Base-by-base conservation (phyloP, 2,888 invertebrate genomes). In the Epinotia nisella region DNA sequence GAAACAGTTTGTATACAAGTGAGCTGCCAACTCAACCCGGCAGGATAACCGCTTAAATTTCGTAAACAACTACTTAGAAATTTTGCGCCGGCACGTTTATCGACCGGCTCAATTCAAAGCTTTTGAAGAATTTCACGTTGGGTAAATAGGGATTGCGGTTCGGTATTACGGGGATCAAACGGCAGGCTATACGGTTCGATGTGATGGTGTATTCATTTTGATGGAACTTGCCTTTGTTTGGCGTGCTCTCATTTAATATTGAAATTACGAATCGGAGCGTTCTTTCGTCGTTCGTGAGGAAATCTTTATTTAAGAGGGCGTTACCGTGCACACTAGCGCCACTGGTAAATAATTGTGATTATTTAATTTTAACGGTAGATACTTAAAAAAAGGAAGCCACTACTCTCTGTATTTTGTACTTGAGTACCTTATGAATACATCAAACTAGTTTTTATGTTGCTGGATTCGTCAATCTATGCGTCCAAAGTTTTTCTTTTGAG, bases 31-130 rank as follows among this genome's bases (percentile, higher is more conserved):
- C 70, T 39, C 45, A 67, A 74, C 45, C 29, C 60, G 55, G 69
- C 56, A 51, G 71, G 71, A 53, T 70, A 66, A 56, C 3, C 61
- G 70, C 51, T 60, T 21, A 65, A 69, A 68, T 75, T 74, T 71
- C 53, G 65, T 75, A 72, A 72, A 72, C 67, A 72, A 58, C 56
- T 58, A n/a, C n/a, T n/a, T n/a, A 73, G 56, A 58, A 49, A 69
- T 73, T 68, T 67, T 49, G 49, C 64, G n/a, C 13, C 29, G 29
- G 39, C 66, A 53, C 59, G 69, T 73, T 73, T 73, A 73, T 73
- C 68, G 64, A 73, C 13, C 62, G 70, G 62, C 59, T 69, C 64
- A 41, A 51, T 29, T 35, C 35, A 67, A 62, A 68, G 62, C 51
- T 69, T 59, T 51, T 62, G 5, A 59, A 4, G 58, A 69, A 73